Percentiles rank a stretch among this genome's conserved stretches.
These are phyloP conservation scores for Chitala chitala DNA, from an alignment of 2,113 vertebrate genomes.

Conservation along the genomic window DNA sequence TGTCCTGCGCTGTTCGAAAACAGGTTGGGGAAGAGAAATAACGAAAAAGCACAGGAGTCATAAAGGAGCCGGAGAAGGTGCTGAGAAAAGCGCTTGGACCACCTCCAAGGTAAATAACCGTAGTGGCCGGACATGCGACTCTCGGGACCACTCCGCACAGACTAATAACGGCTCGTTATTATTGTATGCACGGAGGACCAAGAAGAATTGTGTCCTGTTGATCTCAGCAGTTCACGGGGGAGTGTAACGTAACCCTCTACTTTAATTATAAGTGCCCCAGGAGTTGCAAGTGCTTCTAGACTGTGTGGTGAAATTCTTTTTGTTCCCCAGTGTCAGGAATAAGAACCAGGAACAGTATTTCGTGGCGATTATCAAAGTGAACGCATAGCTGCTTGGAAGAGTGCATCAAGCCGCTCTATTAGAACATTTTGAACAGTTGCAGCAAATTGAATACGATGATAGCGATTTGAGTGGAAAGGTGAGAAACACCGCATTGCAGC, in stretches of 20 bases:
- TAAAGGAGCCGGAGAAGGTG: background rate
- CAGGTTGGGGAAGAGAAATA: background rate
- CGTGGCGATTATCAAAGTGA: too few species aligned
- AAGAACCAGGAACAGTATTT: too few species aligned
- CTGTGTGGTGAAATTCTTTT: background rate
- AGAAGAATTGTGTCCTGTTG: too few species aligned
- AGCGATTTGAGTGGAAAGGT: too few species aligned
- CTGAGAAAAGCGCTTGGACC: background rate
- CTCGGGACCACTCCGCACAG: background rate
- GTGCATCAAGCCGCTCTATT: too few species aligned
- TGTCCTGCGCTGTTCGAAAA: background rate
- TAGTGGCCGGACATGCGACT: background rate
- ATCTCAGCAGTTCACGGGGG: background rate
- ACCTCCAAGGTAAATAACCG: background rate
- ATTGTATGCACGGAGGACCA: background rate
- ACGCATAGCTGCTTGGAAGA: too few species aligned
- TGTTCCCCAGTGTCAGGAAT: background rate
- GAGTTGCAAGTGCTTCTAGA: background rate
- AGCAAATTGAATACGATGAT: too few species aligned
- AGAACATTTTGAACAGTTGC: too few species aligned
- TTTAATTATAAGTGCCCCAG: background rate
- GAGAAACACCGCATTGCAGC: too few species aligned
- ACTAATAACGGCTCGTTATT: background rate
- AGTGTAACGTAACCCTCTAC: background rate
- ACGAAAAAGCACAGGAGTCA: background rate